Evolutionary conservation across 2,113 vertebrate genomes (phyloP), one percentile per base, ranked within the genome.

Genomic region (Paracyprichromis sp.): DNA sequence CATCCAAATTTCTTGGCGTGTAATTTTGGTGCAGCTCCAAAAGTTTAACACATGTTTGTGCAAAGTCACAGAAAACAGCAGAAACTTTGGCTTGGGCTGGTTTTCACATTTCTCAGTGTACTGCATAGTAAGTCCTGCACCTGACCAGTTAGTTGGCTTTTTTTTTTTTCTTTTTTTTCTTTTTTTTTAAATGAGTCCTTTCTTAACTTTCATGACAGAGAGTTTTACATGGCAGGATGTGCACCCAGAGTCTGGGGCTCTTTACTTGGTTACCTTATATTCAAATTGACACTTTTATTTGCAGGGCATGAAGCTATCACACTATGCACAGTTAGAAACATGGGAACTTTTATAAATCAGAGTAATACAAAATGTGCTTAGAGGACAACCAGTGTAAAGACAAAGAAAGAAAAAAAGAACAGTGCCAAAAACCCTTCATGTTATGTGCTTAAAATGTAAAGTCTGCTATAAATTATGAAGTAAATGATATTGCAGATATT

Each of bases 21-120:
- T 87, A 54, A 79, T 80, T 87, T 56, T 14, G 69, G 38, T 38
- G 80, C 80, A 80, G 83, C 93, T 73, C 84, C 89, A 73, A 92
- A 82, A 47, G 54, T 93, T 91, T 84, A 76, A 87, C 73, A 84
- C 90, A 86, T 89, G 93, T 94, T 90, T 79, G 91, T 93, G 93
- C 88, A 69, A 87, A 87, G 82, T 86, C 86, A 94, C 93, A 92
- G 47, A 76, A 73, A 86, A 87, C 88, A 89, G 47, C 4, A 54
- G 38, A 86, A 80, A 92, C 88, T 40, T 26, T 21, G 13, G 24
- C 79, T 59, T 76, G 54, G 52, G 26, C 52, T 63, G 9, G 40
- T 59, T 31, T 16, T 69, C 63, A 54, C 79, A 16, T n/a, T 29
- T 47, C 9, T 14, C 61, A 69, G 40, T 13, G 45, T 63, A 86